Evolutionary conservation across 2,113 vertebrate genomes (phyloP).

Genomic region (Ovibos moschatus): DNA sequence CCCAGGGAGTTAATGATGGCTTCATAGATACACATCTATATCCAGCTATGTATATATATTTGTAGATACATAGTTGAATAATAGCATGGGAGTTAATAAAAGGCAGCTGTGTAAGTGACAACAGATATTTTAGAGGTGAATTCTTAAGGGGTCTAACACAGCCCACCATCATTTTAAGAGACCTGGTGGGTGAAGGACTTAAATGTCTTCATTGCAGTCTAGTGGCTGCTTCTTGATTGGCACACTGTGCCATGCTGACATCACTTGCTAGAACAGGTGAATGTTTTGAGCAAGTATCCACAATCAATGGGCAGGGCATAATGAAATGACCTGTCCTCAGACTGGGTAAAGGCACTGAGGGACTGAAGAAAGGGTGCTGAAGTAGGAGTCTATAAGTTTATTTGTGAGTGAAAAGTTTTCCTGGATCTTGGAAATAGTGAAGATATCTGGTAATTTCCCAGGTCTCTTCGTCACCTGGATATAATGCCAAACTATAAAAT

Average conservation of each 20-base stretch:
- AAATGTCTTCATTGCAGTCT: not conserved
- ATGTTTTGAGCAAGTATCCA: not conserved
- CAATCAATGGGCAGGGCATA: not conserved
- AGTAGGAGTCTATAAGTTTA: not conserved
- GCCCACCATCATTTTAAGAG: not conserved
- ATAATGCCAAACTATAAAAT: not conserved
- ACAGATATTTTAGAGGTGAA: not conserved
- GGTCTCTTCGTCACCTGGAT: not conserved
- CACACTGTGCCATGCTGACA: not conserved
- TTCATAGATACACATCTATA: not conserved
- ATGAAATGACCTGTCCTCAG: not conserved
- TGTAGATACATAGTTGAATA: not conserved
- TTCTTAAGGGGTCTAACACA: not conserved
- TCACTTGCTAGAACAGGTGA: not conserved
- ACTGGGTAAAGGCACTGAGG: not conserved
- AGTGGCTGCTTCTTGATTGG: not conserved
- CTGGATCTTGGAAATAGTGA: conserved; percentile 1
- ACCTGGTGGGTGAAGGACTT: not conserved
- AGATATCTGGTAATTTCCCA: not conserved
- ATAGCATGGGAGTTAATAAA: not conserved
- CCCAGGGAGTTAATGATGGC: not conserved
- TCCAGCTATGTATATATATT: not conserved
- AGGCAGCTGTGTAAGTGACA: not conserved
- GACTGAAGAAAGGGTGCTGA: not conserved
- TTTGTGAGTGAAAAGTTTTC: not conserved